phyloP scores from a whole-genome alignment of 2,888 invertebrate species.

The Muscina levida region DNA sequence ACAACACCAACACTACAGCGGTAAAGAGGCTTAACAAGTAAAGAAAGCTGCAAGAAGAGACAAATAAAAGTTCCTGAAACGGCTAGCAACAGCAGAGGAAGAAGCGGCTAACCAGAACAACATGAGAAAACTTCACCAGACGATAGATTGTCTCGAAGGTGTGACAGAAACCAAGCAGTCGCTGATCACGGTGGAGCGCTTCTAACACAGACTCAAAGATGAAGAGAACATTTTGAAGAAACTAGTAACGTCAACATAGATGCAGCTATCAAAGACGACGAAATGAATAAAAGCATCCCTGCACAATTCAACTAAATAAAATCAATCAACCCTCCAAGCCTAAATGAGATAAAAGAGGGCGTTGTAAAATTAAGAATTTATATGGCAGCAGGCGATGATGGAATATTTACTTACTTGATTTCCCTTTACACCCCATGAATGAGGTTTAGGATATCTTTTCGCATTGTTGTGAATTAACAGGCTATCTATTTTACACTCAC shows the following conservation, averaged over 20 bases:
- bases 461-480: too few species aligned
- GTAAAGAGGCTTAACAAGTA: not conserved
- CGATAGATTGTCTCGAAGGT: not conserved
- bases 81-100: not conserved
- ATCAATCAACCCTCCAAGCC: not conserved
- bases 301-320: not conserved
- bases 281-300: not conserved
- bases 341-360: not conserved
- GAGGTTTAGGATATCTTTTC: too few species aligned
- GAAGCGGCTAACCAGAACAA: too few species aligned
- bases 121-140: too few species aligned
- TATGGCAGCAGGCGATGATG: not conserved
- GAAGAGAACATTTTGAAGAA: too few species aligned
- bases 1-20: too few species aligned
- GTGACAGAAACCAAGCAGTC: constrained; percentile 7
- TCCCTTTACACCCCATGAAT: too few species aligned
- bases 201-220: too few species aligned
- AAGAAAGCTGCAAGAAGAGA: not conserved
- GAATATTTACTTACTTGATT: too few species aligned
- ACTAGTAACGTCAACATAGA: not conserved
- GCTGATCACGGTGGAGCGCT: not conserved
- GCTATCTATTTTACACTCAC: too few species aligned
- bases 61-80: constrained; percentile 1
- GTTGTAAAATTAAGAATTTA: not conserved
- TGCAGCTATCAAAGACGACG: not conserved